phyloP scores from a whole-genome alignment of 2,888 invertebrate genomes.

The Rotaria magnacalcarata region DNA sequence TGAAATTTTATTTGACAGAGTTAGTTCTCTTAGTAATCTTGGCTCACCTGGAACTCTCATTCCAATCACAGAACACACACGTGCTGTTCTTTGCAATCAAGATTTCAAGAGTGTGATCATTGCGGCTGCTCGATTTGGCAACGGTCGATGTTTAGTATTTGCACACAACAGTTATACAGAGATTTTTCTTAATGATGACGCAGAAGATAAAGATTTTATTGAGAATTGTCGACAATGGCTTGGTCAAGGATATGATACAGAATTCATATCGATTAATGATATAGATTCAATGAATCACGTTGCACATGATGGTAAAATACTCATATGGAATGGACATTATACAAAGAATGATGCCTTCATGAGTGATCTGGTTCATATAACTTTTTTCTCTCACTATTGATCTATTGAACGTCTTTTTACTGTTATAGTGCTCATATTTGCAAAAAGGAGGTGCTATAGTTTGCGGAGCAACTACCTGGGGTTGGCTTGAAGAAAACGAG shows the following conservation, averaged over 20 bases:
- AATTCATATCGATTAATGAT: conserved; percentile 23
- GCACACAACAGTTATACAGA: conserved; percentile 38
- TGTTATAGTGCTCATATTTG: conserved; percentile 38
- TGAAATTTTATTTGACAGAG: conserved; percentile 15
- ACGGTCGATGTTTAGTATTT: conserved; percentile 28
- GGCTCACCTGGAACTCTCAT: conserved; percentile 38
- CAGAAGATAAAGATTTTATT: conserved; percentile 7
- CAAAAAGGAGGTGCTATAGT: conserved; percentile 47
- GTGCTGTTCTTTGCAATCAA: conserved; percentile 35
- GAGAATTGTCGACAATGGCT: conserved; percentile 39
- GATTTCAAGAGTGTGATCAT: conserved; percentile 9
- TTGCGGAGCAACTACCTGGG: conserved; percentile 48
- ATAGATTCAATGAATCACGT: background rate
- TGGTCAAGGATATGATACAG: background rate
- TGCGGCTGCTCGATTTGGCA: background rate
- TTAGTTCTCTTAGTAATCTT: conserved; percentile 19
- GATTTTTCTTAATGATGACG: background rate
- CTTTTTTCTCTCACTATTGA: background rate
- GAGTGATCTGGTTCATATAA: background rate
- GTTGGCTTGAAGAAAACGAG: conserved; percentile 47
- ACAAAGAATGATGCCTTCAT: background rate
- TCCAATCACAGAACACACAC: conserved; percentile 34
- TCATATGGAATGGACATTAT: background rate
- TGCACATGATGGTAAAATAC: background rate
- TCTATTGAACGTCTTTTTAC: background rate